phyloP scores from a whole-genome alignment of 2,113 vertebrate genomes.

The Saguinus imperator region DNA sequence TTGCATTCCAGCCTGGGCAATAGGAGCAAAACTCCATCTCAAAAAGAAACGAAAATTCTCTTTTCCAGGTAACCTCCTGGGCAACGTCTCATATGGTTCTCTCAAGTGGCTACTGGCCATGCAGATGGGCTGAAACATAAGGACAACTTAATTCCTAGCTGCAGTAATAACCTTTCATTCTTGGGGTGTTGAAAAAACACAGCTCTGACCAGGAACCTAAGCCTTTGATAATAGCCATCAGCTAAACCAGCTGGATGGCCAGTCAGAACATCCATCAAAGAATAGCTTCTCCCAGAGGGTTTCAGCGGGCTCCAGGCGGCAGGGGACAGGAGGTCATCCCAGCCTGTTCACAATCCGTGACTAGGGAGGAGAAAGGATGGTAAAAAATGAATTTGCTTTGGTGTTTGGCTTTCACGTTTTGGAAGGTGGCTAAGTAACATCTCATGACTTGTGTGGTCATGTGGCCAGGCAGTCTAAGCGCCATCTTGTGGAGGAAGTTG shows the following conservation, averaged over 20 bases:
- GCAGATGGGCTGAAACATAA: neutral
- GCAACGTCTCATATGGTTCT: neutral
- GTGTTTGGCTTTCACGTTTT: neutral
- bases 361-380: neutral
- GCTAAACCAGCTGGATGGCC: neutral
- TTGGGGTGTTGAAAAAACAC: neutral
- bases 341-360: neutral
- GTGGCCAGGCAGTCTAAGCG: neutral
- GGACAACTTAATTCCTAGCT: constrained; percentile 35
- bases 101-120: neutral
- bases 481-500: neutral
- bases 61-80: neutral
- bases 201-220: neutral
- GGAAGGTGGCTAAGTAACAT: neutral
- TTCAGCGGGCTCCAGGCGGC: neutral
- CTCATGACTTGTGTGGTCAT: neutral
- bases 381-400: neutral
- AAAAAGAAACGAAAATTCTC: neutral
- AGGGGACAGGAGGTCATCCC: neutral
- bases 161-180: neutral
- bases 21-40: too few relatives aligned
- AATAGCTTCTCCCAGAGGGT: neutral
- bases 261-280: neutral
- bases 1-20: too few relatives aligned
- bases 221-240: neutral